A percentile compares a stretch with the other conserved stretches of the same genome.
Conservation (phyloP, 2,113 vertebrate species). For the Buteo buteo region DNA sequence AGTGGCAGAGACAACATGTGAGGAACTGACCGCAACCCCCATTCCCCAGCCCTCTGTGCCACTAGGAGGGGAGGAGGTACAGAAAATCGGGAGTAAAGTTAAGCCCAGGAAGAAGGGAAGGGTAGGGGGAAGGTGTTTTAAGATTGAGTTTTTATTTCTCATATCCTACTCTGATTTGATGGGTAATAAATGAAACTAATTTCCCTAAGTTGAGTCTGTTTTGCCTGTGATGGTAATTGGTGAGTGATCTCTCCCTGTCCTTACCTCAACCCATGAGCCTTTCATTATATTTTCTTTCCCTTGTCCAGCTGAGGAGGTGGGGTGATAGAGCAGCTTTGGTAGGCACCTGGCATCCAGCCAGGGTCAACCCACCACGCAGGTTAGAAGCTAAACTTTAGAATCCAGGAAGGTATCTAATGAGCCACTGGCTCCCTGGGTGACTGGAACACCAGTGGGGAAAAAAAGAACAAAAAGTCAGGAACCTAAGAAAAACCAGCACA, state of each 20-base stretch:
- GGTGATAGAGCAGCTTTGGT: not conserved
- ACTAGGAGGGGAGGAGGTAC: too few relatives aligned
- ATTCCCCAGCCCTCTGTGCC: too few relatives aligned
- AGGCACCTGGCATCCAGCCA: not conserved
- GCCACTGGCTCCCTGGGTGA: not conserved
- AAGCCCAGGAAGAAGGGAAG: too few relatives aligned
- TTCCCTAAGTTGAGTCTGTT: too few relatives aligned
- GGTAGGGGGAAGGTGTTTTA: too few relatives aligned
- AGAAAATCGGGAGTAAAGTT: too few relatives aligned
- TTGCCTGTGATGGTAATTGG: too few relatives aligned
- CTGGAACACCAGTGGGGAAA: not conserved
- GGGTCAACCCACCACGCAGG: not conserved
- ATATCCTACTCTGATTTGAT: too few relatives aligned
- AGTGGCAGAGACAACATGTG: too few relatives aligned
- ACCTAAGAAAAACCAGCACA: not conserved
- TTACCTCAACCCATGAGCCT: accelerated
- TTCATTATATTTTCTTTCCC: not conserved
- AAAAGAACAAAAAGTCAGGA: not conserved
- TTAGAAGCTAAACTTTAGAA: not conserved
- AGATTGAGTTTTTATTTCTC: too few relatives aligned
- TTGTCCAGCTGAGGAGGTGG: not conserved
- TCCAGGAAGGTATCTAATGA: not conserved
- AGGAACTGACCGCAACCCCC: too few relatives aligned
- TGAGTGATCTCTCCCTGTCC: not conserved
- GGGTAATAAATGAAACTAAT: too few relatives aligned